Percentiles rank a stretch among this genome's conserved stretches.
These are phyloP conservation scores for Megaceryle maxima DNA, from an alignment of 2,113 vertebrate species.

Conservation along the genomic window DNA sequence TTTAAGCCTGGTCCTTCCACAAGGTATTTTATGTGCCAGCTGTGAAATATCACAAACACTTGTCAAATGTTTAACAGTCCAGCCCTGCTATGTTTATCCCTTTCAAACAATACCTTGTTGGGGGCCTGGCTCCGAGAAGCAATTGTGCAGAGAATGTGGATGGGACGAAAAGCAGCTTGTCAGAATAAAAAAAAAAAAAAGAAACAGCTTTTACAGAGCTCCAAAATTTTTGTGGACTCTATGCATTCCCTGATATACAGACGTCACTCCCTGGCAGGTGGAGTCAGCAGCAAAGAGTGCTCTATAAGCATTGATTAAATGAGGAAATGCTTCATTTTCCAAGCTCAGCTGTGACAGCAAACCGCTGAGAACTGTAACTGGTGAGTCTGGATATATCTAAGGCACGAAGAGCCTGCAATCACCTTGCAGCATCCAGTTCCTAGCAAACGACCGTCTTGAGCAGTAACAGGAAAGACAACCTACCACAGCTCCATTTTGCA, in stretches of 20 bases:
- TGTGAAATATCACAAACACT: slow-evolving; percentile 66
- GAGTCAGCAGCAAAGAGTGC: not conserved
- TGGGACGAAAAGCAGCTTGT: not conserved
- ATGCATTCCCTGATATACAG: not conserved
- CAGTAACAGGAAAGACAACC: not conserved
- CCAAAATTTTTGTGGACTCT: not conserved
- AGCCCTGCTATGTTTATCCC: slow-evolving; percentile 50
- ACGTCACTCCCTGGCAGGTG: not conserved
- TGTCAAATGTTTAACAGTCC: slow-evolving; percentile 60
- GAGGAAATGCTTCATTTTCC: not conserved
- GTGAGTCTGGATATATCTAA: not conserved
- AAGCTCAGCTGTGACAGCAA: not conserved
- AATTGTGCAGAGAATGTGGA: not conserved
- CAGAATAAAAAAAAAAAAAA: not conserved
- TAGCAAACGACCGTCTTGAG: not conserved
- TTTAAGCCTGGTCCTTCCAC: not conserved
- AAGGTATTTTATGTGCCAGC: slow-evolving; percentile 52
- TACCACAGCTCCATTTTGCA: not conserved
- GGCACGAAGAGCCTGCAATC: not conserved
- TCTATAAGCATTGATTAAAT: not conserved
- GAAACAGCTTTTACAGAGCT: not conserved
- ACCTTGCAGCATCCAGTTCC: not conserved
- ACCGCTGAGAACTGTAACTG: not conserved
- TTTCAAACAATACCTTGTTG: slow-evolving; percentile 56
- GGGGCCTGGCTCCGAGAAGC: slow-evolving; percentile 1